Evolutionary conservation across 1,140 invertebrate genomes (phyloP), one percentile per base, ranked within the genome.

Genomic region (Sycobia sp.): DNA sequence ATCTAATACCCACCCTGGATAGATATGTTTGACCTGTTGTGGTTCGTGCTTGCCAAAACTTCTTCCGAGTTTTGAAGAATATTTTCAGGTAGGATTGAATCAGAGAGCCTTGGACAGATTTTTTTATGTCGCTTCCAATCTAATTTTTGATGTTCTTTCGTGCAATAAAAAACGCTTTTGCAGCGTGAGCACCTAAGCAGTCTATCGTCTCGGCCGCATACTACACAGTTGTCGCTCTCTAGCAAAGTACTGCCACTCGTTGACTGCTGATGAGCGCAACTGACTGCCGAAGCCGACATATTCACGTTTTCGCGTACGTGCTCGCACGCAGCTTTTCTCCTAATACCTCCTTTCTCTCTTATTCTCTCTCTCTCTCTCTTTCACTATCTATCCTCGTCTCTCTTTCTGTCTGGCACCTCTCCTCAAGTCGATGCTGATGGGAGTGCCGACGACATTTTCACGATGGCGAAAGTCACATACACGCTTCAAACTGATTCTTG

Each of bases 111-210:
- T 3, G 29, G 27, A 20, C 74, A 76, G 43, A 69, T 56, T 22
- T 55, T 76, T 78, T 88, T 90, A 74, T 94, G 92, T 57, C 81
- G 80, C 67, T 87, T 86, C 91, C 91, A 93, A 69, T 93, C 88
- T 62, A 84, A 73, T 56, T 84, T 86, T 79, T 93, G 91, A 75
- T 93, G 91, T 66, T 89, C 88, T 70, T 87, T 90, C 43, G 86
- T 88, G 77, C 92, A 94, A 78, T 93, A 94, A 80, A 87, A 88
- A 61, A 86, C 84, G 61, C 75, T 80, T 69, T 88, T 86, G 80
- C 91, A 94, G 60, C 87, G 84, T 65, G 86, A 86, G 79, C 91
- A 93, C 65, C 90, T 82, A 36, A 88, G 82, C 67, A 92, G 79
- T 71, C 89, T 88, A 65, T 89, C 84, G 61, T 76, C 79, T 39